Evolutionary conservation across 2,797 vertebrate genomes (phyloP).

Genomic region (Ataeniobius toweri): DNA sequence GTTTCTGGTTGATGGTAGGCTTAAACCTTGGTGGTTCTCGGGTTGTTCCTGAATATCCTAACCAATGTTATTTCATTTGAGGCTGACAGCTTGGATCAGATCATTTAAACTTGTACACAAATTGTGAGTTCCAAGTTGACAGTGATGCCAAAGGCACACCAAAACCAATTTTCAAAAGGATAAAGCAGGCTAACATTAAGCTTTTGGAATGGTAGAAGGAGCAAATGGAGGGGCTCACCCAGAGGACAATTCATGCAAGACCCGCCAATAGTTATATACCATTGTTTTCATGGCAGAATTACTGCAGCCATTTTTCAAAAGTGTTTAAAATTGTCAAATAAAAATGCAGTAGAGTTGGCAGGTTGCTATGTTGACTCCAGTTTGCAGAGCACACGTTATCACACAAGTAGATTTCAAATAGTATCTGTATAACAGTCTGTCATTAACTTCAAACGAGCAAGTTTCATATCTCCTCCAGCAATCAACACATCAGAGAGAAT

Average conservation of each 20-base stretch:
- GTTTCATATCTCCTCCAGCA: not conserved
- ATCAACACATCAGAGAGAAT: constrained; percentile 17
- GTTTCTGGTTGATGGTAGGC: not conserved
- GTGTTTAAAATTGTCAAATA: constrained; percentile 9
- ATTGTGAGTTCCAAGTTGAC: not conserved
- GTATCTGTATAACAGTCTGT: not conserved
- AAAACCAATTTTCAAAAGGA: not conserved
- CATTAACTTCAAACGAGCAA: not conserved
- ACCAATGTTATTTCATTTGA: not conserved
- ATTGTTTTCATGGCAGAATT: not conserved
- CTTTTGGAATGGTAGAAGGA: not conserved
- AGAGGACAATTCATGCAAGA: not conserved
- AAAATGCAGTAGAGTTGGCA: not conserved
- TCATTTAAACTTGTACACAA: not conserved
- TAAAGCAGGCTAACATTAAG: not conserved
- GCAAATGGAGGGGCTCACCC: not conserved
- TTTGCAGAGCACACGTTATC: not conserved
- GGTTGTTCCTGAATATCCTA: not conserved
- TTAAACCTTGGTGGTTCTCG: not conserved
- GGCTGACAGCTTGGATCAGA: not conserved
- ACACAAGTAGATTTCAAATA: not conserved
- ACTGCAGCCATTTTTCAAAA: not conserved
- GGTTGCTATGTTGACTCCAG: constrained; percentile 24
- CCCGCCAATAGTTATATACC: not conserved
- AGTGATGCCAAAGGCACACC: not conserved